Percentiles rank a stretch among this genome's conserved stretches.
Conservation (phyloP, 2,113 vertebrate genomes). For the Boleophthalmus pectinirostris region DNA sequence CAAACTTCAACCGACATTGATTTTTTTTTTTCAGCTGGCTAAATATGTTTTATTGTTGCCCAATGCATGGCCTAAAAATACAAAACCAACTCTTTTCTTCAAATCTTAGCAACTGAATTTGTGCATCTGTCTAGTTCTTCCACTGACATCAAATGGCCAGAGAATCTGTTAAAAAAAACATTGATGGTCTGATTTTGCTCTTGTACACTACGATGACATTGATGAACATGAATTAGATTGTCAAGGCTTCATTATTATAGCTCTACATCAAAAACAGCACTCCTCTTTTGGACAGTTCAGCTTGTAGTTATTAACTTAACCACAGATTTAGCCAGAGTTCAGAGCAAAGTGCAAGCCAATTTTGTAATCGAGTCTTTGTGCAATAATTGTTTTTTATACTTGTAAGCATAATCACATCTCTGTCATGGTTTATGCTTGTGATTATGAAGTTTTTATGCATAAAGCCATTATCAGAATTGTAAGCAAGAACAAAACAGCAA, state of each 20-base stretch:
- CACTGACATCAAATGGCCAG: background rate
- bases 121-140: background rate
- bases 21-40: constrained; percentile 5
- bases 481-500: background rate
- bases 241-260: background rate
- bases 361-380: background rate
- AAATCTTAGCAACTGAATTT: background rate
- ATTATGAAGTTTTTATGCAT: constrained; percentile 1
- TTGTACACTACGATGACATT: background rate
- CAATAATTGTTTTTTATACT: background rate
- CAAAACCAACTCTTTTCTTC: background rate
- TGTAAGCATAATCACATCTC: background rate
- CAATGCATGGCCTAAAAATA: background rate
- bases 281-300: background rate
- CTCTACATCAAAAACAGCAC: background rate
- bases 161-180: background rate
- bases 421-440: background rate
- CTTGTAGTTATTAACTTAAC: background rate
- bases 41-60: constrained; percentile 5
- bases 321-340: background rate
- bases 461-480: background rate
- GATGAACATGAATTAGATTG: background rate
- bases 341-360: background rate
- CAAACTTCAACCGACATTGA: constrained; percentile 7
- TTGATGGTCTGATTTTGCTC: background rate